Evolutionary conservation across 2,888 invertebrate genomes (phyloP).

Genomic region (Athalia circularis): DNA sequence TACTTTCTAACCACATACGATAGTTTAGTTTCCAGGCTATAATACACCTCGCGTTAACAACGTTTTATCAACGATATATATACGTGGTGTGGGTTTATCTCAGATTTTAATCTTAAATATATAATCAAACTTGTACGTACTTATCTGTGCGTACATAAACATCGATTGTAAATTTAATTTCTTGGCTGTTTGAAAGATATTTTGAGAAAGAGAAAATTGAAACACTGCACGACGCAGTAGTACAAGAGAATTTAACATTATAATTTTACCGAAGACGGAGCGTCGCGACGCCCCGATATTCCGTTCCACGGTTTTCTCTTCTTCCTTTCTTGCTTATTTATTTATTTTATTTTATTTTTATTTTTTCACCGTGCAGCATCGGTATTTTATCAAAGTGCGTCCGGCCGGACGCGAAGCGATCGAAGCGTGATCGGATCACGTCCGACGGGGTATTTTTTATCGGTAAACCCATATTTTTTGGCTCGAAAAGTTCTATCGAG

Average conservation of each 20-base stretch:
- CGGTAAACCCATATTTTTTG: neutral
- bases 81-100: too few relatives aligned
- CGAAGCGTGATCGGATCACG: conserved; percentile 43
- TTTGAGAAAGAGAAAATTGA: neutral
- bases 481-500: conserved; percentile 4
- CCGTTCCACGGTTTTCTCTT: neutral
- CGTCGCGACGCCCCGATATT: too few relatives aligned
- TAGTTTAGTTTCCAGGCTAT: too few relatives aligned
- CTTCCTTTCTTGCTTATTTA: neutral
- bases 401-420: conserved; percentile 37
- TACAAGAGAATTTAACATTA: too few relatives aligned
- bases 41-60: too few relatives aligned
- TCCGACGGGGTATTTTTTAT: conserved; percentile 14
- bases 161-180: neutral
- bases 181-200: neutral
- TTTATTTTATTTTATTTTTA: neutral
- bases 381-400: conserved; percentile 28
- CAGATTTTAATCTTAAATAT: too few relatives aligned
- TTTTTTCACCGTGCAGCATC: neutral
- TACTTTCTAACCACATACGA: too few relatives aligned
- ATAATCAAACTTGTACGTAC: too few relatives aligned
- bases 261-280: too few relatives aligned
- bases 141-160: too few relatives aligned
- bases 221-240: neutral
- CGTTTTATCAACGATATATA: too few relatives aligned